Conservation (phyloP, 2,113 vertebrate species). For the Dinomys branickii region DNA sequence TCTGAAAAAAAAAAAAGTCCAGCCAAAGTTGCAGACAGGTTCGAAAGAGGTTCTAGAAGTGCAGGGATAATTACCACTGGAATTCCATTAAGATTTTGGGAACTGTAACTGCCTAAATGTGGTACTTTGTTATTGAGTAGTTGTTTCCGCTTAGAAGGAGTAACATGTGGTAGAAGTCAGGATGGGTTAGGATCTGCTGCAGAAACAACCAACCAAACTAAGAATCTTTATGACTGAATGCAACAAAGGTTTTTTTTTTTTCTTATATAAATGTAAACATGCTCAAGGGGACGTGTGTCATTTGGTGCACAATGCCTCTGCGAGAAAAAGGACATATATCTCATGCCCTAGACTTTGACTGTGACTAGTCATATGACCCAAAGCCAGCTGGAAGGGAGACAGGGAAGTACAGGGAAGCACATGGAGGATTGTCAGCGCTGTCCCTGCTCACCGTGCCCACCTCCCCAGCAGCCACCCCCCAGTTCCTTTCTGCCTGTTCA, state of each 20-base stretch:
- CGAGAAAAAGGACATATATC: background rate
- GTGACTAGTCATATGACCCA: background rate
- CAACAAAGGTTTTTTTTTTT: background rate
- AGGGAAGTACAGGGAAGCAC: background rate
- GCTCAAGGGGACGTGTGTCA: background rate
- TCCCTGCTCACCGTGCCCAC: background rate
- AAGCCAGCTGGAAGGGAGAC: background rate
- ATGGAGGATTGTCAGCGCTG: background rate
- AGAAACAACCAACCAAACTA: background rate
- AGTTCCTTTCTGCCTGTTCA: background rate
- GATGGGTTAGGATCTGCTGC: background rate
- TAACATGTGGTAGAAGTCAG: background rate
- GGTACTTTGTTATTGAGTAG: background rate
- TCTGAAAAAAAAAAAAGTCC: background rate
- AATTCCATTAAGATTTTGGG: background rate
- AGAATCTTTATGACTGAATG: background rate
- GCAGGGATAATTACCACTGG: background rate
- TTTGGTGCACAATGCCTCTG: background rate
- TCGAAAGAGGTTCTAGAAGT: background rate
- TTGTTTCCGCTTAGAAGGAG: background rate
- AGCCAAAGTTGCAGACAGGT: background rate
- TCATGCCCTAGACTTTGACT: background rate
- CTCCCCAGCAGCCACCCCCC: background rate
- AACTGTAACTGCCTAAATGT: background rate
- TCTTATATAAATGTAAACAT: background rate